These are phyloP conservation scores for Gymnobelideus leadbeateri DNA, from an alignment of 2,113 vertebrate species.

Conservation along the genomic window DNA sequence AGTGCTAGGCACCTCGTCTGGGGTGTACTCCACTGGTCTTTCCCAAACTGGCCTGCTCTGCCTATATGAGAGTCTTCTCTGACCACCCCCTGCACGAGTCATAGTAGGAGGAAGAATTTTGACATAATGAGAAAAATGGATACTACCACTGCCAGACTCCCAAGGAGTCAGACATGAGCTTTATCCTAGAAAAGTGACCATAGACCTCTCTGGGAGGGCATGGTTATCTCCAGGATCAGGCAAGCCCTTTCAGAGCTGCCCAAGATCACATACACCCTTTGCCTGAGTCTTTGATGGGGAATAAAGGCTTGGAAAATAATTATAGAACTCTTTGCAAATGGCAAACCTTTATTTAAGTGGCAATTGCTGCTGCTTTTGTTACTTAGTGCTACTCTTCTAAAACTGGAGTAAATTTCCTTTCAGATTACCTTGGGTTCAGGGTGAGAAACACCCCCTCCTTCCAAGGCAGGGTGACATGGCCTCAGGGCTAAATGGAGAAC, in stretches of 20 bases:
- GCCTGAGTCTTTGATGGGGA: background rate
- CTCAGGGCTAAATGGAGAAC: background rate
- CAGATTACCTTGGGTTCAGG: background rate
- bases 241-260: background rate
- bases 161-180: background rate
- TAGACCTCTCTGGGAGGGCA: background rate
- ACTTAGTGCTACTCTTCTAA: background rate
- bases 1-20: background rate
- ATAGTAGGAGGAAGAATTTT: background rate
- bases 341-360: background rate
- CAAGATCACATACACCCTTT: background rate
- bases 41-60: background rate
- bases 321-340: background rate
- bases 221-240: background rate
- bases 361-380: background rate
- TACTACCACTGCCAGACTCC: background rate
- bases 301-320: background rate
- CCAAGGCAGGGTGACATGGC: background rate
- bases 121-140: background rate
- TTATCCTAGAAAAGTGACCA: background rate
- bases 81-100: background rate
- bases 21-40: background rate
- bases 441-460: background rate
- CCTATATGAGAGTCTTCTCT: background rate
- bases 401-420: background rate